Evolutionary conservation across 2,888 invertebrate genomes (phyloP).

Genomic region (Dendrolimus pini): DNA sequence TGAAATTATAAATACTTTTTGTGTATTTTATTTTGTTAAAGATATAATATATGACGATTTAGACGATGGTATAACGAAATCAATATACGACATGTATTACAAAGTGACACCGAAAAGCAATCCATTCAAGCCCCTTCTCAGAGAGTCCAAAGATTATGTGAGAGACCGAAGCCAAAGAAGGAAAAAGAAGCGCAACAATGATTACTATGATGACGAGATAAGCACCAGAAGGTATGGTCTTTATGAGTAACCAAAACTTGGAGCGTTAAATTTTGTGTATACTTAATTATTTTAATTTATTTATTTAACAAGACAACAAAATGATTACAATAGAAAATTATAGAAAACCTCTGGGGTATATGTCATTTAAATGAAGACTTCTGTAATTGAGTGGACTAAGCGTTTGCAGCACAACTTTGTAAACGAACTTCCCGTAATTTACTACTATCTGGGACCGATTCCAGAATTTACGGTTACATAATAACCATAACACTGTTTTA

Average conservation of each 20-base stretch:
- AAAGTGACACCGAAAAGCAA: slow-evolving; percentile 22
- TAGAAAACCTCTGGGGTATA: not conserved
- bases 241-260: not conserved
- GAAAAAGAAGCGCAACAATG: slow-evolving; percentile 15
- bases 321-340: not conserved
- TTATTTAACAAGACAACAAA: slow-evolving; percentile 8
- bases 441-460: too few relatives aligned
- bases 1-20: too few relatives aligned
- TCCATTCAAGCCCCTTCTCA: slow-evolving; percentile 13
- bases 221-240: slow-evolving; percentile 1
- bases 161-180: slow-evolving; percentile 7
- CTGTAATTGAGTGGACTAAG: not conserved
- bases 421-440: slow-evolving; percentile 2
- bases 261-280: not conserved
- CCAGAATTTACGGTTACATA: too few relatives aligned
- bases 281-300: slow-evolving; percentile 2
- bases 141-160: slow-evolving; percentile 10
- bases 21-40: slow-evolving; percentile 1
- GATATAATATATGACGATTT: slow-evolving; percentile 24
- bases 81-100: slow-evolving; percentile 66
- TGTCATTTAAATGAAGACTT: not conserved
- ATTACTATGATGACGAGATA: slow-evolving; percentile 12
- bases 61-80: slow-evolving; percentile 57
- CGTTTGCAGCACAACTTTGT: not conserved
- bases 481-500: too few relatives aligned